Evolutionary conservation across 2,113 vertebrate genomes (phyloP).

Genomic region (Chelonoidis abingdonii): DNA sequence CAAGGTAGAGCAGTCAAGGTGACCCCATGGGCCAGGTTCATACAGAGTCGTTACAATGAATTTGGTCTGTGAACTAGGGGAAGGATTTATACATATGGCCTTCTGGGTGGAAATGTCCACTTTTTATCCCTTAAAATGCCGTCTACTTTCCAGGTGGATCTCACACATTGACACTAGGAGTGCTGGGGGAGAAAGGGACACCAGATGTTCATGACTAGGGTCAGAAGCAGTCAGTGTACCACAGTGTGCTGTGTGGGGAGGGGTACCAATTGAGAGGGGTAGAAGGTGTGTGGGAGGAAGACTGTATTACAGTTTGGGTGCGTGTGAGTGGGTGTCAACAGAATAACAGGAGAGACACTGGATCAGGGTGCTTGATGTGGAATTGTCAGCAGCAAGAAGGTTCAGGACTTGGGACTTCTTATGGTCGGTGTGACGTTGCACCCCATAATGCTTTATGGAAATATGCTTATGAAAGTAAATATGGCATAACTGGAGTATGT

Average conservation of each 20-base stretch:
- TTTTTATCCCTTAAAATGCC: slow-evolving; percentile 50
- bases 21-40: slow-evolving; percentile 43
- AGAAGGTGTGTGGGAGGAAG: neutral
- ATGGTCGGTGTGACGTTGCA: no score
- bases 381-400: neutral
- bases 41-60: slow-evolving; percentile 52
- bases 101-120: slow-evolving; percentile 33
- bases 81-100: slow-evolving; percentile 52
- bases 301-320: neutral
- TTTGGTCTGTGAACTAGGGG: slow-evolving; percentile 60
- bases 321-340: no score
- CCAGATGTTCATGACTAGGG: neutral
- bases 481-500: no score
- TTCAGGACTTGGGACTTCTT: neutral
- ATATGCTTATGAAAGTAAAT: no score
- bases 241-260: no score
- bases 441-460: no score
- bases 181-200: neutral
- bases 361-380: neutral
- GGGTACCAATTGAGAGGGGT: neutral
- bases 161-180: neutral
- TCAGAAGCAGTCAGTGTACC: neutral
- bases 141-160: neutral
- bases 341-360: neutral
- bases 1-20: slow-evolving; percentile 34